These are phyloP conservation scores for Anoura caudifer DNA, from an alignment of 2,113 vertebrate genomes.

Conservation along the genomic window DNA sequence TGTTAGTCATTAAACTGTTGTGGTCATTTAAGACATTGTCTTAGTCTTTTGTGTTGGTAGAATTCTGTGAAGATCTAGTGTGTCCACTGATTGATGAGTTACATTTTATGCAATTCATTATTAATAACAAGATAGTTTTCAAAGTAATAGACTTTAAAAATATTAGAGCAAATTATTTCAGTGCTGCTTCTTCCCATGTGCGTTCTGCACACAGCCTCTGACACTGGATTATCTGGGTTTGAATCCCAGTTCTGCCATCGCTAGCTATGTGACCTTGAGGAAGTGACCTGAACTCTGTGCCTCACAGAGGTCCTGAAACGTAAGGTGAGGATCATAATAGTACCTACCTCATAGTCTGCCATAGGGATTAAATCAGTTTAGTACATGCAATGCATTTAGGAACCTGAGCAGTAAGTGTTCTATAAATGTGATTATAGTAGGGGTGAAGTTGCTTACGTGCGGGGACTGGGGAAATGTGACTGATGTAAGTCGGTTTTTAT, in stretches of 20 bases:
- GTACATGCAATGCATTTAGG: not conserved
- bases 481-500: not conserved
- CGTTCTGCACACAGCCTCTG: not conserved
- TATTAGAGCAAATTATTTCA: not conserved
- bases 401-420: not conserved
- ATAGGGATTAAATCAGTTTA: not conserved
- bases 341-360: not conserved
- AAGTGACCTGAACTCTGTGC: not conserved
- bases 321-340: not conserved
- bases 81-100: not conserved
- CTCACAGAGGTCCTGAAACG: not conserved
- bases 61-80: not conserved
- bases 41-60: not conserved
- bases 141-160: not conserved
- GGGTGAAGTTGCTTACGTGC: not conserved
- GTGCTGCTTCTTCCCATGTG: not conserved
- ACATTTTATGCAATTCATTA: not conserved
- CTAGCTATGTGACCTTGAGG: not conserved
- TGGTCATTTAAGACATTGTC: not conserved
- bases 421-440: not conserved
- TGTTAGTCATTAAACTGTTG: not conserved
- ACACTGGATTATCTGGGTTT: not conserved
- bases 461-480: not conserved
- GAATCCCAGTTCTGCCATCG: not conserved
- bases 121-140: constrained; percentile 9